Base-by-base conservation (phyloP, 1,140 invertebrate genomes). In the Zeugodacus cucurbitae region DNA sequence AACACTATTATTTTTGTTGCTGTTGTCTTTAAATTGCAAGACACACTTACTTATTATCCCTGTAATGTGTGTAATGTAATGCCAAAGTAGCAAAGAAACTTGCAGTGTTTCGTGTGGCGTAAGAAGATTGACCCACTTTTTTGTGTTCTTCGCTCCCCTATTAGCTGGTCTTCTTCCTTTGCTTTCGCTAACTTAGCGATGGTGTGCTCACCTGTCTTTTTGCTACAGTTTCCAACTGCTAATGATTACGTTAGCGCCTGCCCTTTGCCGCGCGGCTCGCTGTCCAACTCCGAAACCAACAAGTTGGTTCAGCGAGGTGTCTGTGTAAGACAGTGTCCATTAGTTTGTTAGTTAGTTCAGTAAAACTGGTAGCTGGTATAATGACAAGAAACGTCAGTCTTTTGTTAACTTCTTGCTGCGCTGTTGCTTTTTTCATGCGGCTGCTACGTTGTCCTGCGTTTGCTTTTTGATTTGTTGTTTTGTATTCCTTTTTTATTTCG, bases 41-140 rank as follows among this genome's bases (percentile, higher is more conserved):
- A 41, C 74, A 34, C 64, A 32, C 32, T 34, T 32, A 34, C 26
- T 14, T 70, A 82, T 34, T 82, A 14, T 1, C 8, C 11, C n/a
- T 29, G 17, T 82, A 34, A 11, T 82, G 37, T 82, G 37, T 48
- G 26, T 34, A 32, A 70, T 70, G 64, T n/a, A 34, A 70, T 34
- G 64, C 64, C 29, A 32, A 70, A 29, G 26, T 34, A 29, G 29
- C 29, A 32, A 70, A 29, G 26, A 70, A 70, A 70, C 64, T 70
- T 70, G 29, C 64, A 70, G 4, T 70, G 26, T 70, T 70, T 62
- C 26, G 58, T 74, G 70, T n/a, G n/a, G n/a, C 44, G 22, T 29
- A 82, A 82, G 41, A 48, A 82, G 74, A 26, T 26, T 82, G 74
- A 82, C 74, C 74, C 74, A 82, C 74, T 82, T 82, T 82, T 82